A percentile compares a stretch with the other conserved stretches of the same genome.
phyloP scores from a whole-genome alignment of 2,113 vertebrate species.

The Lota lota region DNA sequence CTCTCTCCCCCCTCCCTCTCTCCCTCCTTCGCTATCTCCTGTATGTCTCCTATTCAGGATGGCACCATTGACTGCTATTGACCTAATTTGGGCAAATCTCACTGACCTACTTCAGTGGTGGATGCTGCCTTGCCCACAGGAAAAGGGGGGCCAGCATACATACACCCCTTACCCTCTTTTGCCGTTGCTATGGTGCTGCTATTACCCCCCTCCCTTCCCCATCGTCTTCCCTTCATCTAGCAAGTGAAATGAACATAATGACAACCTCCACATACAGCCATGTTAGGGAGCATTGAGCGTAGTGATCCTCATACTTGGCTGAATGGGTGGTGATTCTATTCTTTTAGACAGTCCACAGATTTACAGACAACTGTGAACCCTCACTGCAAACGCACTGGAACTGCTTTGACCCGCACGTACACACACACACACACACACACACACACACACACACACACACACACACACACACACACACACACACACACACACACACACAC shows the following conservation, averaged over 20 bases:
- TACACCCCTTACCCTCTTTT: constrained; percentile 31
- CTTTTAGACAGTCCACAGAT: not conserved
- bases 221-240: constrained; percentile 3
- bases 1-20: not conserved
- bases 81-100: constrained; percentile 76
- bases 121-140: constrained; percentile 64
- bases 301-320: constrained; percentile 23
- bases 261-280: constrained; percentile 30
- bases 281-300: constrained; percentile 25
- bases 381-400: not conserved
- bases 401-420: not conserved
- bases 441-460: constrained; percentile 21
- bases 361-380: not conserved
- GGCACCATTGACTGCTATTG: constrained; percentile 65
- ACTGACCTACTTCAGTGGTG: constrained; percentile 75
- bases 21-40: not conserved
- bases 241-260: constrained; percentile 43
- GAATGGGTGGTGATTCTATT: constrained; percentile 8
- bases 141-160: constrained; percentile 45
- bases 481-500: no score
- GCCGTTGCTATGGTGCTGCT: constrained; percentile 14
- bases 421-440: constrained; percentile 12
- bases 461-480: no score
- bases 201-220: constrained; percentile 18
- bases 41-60: constrained; percentile 48